These are phyloP conservation scores for Baryphthengus martii DNA, from an alignment of 2,113 vertebrate species.

Conservation along the genomic window DNA sequence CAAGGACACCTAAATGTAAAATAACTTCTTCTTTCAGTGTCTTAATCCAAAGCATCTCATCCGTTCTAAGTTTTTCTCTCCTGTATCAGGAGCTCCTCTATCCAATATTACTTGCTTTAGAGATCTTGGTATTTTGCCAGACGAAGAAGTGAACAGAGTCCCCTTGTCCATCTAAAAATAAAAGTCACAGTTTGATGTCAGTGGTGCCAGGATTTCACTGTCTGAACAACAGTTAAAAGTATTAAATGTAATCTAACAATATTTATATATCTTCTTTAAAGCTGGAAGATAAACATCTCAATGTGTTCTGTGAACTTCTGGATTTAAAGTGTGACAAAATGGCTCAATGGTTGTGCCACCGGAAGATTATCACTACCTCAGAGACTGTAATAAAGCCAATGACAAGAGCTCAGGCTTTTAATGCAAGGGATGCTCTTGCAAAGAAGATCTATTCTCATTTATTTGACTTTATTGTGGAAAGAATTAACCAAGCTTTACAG, in stretches of 20 bases:
- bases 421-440: conserved; percentile 89
- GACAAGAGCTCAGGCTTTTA: conserved; percentile 79
- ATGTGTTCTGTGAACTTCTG: conserved; percentile 86
- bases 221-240: neutral
- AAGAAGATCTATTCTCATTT: conserved; percentile 94
- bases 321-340: conserved; percentile 67
- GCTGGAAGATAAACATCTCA: conserved; percentile 82
- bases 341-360: conserved; percentile 85
- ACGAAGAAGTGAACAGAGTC: neutral
- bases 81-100: neutral
- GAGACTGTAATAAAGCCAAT: conserved; percentile 91
- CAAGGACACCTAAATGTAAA: neutral
- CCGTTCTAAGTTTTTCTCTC: neutral
- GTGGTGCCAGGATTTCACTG: neutral
- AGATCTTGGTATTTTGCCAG: neutral
- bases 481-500: conserved; percentile 86
- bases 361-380: conserved; percentile 81
- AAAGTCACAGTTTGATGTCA: neutral
- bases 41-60: neutral
- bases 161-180: neutral
- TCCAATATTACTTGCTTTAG: neutral
- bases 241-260: neutral
- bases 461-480: conserved; percentile 88
- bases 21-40: neutral
- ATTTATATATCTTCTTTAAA: conserved; percentile 47